Conservation (phyloP, 2,113 vertebrate genomes). For the Pygoscelis antarcticus region DNA sequence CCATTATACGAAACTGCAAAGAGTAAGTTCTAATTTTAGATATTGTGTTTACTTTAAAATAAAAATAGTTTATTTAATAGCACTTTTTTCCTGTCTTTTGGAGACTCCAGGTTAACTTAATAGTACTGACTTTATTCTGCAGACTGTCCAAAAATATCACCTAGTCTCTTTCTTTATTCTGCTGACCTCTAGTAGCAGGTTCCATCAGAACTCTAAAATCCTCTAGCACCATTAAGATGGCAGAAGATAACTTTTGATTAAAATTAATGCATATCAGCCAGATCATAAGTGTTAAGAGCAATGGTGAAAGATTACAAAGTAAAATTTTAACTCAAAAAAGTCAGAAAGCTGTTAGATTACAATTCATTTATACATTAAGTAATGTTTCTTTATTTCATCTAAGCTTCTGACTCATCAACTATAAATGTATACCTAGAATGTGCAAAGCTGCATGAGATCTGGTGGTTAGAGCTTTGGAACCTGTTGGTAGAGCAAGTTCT, state of each 20-base stretch:
- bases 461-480: slow-evolving; percentile 91
- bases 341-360: background rate
- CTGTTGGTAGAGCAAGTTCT: slow-evolving; percentile 92
- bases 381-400: background rate
- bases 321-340: background rate
- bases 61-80: background rate
- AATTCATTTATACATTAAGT: background rate
- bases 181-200: background rate
- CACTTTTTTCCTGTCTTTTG: background rate
- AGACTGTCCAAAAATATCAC: background rate
- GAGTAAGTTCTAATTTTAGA: background rate
- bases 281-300: background rate
- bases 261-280: background rate
- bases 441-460: slow-evolving; percentile 96
- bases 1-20: background rate
- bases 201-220: background rate
- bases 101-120: background rate
- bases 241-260: background rate
- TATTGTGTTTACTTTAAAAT: background rate
- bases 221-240: background rate
- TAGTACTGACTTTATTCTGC: background rate
- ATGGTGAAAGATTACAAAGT: background rate
- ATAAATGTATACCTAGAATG: slow-evolving; percentile 86
- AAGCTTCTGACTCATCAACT: background rate
- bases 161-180: background rate